Conservation (phyloP, 2,113 vertebrate species). For the Aviceda subcristata region DNA sequence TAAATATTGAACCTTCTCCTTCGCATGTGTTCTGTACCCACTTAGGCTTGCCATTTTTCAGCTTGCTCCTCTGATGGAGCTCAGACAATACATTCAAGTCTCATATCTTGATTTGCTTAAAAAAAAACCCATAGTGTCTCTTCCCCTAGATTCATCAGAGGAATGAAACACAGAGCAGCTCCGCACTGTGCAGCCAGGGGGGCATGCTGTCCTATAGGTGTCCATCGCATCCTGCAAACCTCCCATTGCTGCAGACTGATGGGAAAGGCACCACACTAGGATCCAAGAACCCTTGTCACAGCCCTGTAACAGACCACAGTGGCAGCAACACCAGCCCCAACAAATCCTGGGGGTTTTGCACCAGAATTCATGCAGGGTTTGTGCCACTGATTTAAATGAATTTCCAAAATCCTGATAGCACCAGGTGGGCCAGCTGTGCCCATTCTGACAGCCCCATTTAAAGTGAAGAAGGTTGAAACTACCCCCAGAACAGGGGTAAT, state of each 20-base stretch:
- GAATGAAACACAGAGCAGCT: neutral
- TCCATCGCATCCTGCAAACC: neutral
- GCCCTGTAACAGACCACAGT: neutral
- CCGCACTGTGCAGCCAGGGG: neutral
- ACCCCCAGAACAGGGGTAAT: neutral
- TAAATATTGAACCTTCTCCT: neutral
- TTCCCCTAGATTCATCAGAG: neutral
- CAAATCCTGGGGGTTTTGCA: neutral
- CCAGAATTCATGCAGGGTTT: neutral
- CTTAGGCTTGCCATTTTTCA: neutral
- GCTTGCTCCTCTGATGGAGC: neutral
- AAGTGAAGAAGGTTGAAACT: neutral
- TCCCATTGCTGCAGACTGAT: neutral
- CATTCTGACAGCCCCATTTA: neutral
- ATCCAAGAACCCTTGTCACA: neutral
- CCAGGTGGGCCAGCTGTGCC: neutral
- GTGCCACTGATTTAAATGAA: neutral
- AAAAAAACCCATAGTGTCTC: neutral
- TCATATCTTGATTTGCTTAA: neutral
- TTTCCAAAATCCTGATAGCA: neutral
- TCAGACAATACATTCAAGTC: neutral
- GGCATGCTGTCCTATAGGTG: rapidly evolving
- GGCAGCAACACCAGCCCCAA: neutral
- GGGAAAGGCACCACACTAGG: neutral
- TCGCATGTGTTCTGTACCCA: neutral